phyloP scores from a whole-genome alignment of 23 tunicate genomes.

The Halocynthia aurantium region DNA sequence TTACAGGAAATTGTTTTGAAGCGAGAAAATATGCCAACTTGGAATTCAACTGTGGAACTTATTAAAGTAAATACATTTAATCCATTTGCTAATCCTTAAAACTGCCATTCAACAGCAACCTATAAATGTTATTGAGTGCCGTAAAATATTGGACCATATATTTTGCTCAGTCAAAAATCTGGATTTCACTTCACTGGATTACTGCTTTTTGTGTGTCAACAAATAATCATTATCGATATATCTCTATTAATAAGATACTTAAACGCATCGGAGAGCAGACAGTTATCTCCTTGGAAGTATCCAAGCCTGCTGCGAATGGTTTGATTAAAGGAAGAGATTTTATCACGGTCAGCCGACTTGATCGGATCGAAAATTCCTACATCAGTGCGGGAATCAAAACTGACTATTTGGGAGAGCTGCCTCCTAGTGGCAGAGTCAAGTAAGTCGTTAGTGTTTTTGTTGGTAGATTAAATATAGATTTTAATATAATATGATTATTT shows the following conservation, averaged over 20 bases:
- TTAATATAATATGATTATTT: not conserved
- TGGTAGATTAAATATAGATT: slow-evolving; percentile 1
- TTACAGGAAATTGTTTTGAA: slow-evolving; percentile 60
- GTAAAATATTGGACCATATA: too few species aligned
- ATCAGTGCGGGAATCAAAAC: slow-evolving; percentile 86
- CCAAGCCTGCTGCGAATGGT: slow-evolving; percentile 87
- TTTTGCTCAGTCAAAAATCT: too few species aligned
- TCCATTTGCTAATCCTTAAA: too few species aligned
- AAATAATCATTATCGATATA: too few species aligned
- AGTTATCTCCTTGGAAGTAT: slow-evolving; percentile 64
- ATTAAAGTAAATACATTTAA: slow-evolving; percentile 57
- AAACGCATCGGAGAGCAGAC: slow-evolving; percentile 67
- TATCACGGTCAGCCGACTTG: slow-evolving; percentile 80
- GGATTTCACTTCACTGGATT: too few species aligned
- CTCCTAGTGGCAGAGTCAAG: slow-evolving; percentile 64
- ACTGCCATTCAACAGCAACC: too few species aligned
- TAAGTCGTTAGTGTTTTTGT: slow-evolving; percentile 1
- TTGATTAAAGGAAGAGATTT: slow-evolving; percentile 76
- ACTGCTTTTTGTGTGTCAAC: too few species aligned
- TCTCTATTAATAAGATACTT: slow-evolving; percentile 29
- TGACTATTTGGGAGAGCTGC: slow-evolving; percentile 38
- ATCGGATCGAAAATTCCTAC: slow-evolving; percentile 44
- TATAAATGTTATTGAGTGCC: too few species aligned
- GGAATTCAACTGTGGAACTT: slow-evolving; percentile 52
- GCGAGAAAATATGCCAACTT: slow-evolving; percentile 69